Base-by-base conservation (phyloP, 1,140 invertebrate species). In the Yoshiicerus persimilis region DNA sequence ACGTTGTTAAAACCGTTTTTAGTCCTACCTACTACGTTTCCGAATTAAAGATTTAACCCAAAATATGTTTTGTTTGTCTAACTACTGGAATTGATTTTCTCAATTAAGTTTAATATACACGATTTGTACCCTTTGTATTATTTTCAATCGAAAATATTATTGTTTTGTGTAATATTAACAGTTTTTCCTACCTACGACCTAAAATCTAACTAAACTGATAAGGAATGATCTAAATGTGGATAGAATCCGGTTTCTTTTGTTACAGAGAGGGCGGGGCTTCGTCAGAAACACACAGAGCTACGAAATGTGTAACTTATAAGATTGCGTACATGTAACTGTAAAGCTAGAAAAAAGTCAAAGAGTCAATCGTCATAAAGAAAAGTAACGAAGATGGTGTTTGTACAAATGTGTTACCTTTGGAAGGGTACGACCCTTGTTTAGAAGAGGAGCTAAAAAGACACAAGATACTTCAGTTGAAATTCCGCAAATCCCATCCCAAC, bases 381-480 rank as follows among this genome's bases (percentile, higher is more conserved):
- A 41, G 25, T 77, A 84, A 80, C 75, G 64, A 85, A 38, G 83
- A 85, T 88, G 80, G 80, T 84, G 56, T 88, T 86, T 87, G 64
- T 77, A 75, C 75, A 87, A 87, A 87, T 87, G 86, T 87, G 87
- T 90, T 90, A 90, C 89, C 89, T 90, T 90, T 90, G 87, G 88
- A 87, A 90, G 89, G 89, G 89, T 89, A 90, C 84, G 89, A 90
- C 88, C 88, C 89, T 90, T 88, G 87, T 86, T 90, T 90, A 83
- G 89, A 86, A 80, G 84, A 88, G 85, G 89, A 89, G 88, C 89
- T 90, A 90, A 64, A 90, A 90, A 90, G 89, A 90, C 80, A 87
- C 87, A 89, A 62, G 62, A 90, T 27, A 88, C 77, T 88, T 86
- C 66, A 87, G 86, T 84, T 89, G 89, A 90, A 87, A 80, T 41